Conservation (phyloP, 2,797 vertebrate genomes). For the Knipowitschia caucasica region DNA sequence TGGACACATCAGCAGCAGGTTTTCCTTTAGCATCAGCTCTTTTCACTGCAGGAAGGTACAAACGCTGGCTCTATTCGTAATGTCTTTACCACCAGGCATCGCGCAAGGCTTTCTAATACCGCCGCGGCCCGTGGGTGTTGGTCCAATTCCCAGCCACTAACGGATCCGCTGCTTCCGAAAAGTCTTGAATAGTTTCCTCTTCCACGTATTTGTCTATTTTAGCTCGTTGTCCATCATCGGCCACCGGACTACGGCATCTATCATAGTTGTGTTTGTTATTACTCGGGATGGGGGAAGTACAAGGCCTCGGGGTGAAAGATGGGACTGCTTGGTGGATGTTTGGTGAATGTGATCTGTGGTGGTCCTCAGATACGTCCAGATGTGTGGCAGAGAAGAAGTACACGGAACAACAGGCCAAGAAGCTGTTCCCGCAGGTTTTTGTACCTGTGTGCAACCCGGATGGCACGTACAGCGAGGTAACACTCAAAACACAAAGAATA, state of each 20-base stretch:
- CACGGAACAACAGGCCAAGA: slow-evolving; percentile 96
- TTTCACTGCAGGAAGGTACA: slow-evolving; percentile 69
- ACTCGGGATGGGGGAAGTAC: slow-evolving; percentile 37
- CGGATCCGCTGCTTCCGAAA: slow-evolving; percentile 69
- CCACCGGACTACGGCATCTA: slow-evolving; percentile 34
- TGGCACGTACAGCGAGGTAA: slow-evolving; percentile 95
- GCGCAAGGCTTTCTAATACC: slow-evolving; percentile 51
- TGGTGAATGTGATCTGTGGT: slow-evolving; percentile 62
- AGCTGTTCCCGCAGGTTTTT: slow-evolving; percentile 92
- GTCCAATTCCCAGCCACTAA: slow-evolving; percentile 71
- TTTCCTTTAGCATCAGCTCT: slow-evolving; percentile 74
- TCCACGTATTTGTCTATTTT: slow-evolving; percentile 22
- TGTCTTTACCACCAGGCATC: slow-evolving; percentile 73
- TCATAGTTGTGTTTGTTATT: slow-evolving; percentile 30
- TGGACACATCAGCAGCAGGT: slow-evolving; percentile 51
- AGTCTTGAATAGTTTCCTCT: slow-evolving; percentile 62
- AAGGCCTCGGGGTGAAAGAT: slow-evolving; percentile 35
- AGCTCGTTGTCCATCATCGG: slow-evolving; percentile 44
- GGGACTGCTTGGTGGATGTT: slow-evolving; percentile 48
- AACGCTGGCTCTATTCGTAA: slow-evolving; percentile 58
- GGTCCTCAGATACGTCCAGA: slow-evolving; percentile 87
- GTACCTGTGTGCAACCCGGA: slow-evolving; percentile 94
- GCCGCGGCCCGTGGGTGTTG: slow-evolving; percentile 62
- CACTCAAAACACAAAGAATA: slow-evolving; percentile 10
- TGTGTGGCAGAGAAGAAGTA: slow-evolving; percentile 97